Base-by-base conservation (phyloP, 2,888 invertebrate genomes). In the Luperina testacea region DNA sequence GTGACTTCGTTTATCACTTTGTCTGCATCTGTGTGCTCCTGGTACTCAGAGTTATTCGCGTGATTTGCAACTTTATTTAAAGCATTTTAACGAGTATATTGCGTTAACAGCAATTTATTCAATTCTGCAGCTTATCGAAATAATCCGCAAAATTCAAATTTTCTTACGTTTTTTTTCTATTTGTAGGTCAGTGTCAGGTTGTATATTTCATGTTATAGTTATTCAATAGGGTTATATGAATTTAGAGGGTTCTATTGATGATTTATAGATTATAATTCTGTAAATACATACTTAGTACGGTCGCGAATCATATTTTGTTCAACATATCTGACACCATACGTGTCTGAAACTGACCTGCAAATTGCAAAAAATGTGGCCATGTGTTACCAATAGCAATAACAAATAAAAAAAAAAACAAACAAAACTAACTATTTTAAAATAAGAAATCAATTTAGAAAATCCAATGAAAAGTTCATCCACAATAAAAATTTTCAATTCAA, bases 1-100 rank as follows among this genome's bases (percentile, higher is more conserved):
- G 76, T 82, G 77, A 72, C 45, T 68, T 45, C 74, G 72, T 85
- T 76, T 81, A 32, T 81, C 65, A 75, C 45, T 53, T 70, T 13
- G 61, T 72, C 42, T 72, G 67, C 64, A 74, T 74, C 45, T 72
- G 32, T 68, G 61, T 24, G 38, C 32, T 59, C 17, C 59, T 72
- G 57, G 64, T 81, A 73, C 63, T 17, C 53, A 72, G n/a, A 78
- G n/a, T 57, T 57, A 45, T 71, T 61, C 0, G 3, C 45, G 20
- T 9, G n/a, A 38, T 53, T 78, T 80, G 8, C 51, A n/a, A 9
- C 24, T 38, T 65, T 20, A 20, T 72, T 64, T 45, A 27, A 7
- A 57, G 53, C 17, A 48, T 57, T 51, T 76, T 8, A n/a, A 61
- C 20, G 9, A 59, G 15, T 75, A 9, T 74, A 32, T 45, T 57